These are phyloP conservation scores for Xerus inauris DNA, from an alignment of 2,113 vertebrate genomes.

Conservation along the genomic window DNA sequence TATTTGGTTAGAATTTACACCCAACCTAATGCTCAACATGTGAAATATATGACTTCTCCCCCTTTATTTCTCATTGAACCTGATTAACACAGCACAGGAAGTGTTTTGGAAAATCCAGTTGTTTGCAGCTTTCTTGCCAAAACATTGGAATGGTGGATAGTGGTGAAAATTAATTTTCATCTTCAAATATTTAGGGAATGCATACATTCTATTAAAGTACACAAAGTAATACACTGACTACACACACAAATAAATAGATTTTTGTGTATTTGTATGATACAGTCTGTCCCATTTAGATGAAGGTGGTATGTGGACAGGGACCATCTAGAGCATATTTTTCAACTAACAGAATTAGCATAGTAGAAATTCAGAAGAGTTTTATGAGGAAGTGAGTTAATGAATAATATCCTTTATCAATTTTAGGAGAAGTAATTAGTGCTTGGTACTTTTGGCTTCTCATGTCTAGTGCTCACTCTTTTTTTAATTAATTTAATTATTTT, in stretches of 20 bases:
- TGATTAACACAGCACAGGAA: background rate
- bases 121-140: background rate
- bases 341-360: background rate
- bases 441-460: background rate
- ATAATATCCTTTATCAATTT: background rate
- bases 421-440: background rate
- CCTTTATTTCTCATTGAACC: background rate
- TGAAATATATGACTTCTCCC: background rate
- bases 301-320: background rate
- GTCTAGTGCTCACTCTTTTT: background rate
- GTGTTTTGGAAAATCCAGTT: background rate
- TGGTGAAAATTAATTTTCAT: background rate
- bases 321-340: background rate
- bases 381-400: background rate
- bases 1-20: conserved; percentile 45
- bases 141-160: background rate
- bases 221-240: background rate
- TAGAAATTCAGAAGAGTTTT: background rate
- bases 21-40: background rate
- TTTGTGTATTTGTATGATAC: background rate
- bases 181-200: conserved; percentile 17
- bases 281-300: background rate
- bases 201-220: background rate
- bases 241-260: background rate
- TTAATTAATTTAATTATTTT: too few species aligned